phyloP scores from a whole-genome alignment of 2,113 vertebrate species.

The Menura novaehollandiae region DNA sequence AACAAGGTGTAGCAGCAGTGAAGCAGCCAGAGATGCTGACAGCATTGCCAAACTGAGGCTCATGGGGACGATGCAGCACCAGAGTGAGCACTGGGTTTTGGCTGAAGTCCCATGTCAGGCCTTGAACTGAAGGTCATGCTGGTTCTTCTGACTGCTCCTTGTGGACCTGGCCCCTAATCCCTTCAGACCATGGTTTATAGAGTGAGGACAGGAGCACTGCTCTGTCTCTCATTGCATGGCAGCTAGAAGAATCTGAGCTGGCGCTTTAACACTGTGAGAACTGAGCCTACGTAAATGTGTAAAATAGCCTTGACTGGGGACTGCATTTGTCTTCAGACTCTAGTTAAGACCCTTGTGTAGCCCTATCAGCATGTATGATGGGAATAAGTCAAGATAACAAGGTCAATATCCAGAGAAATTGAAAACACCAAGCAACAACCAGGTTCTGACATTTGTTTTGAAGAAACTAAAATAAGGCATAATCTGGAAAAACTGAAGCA shows the following conservation, averaged over 20 bases:
- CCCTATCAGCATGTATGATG: background rate
- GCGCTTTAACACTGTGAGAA: background rate
- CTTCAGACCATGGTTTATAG: background rate
- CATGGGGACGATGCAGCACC: rapidly evolving
- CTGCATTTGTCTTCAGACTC: background rate
- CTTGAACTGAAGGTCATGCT: background rate
- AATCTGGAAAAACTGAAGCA: background rate
- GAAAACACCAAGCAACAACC: background rate
- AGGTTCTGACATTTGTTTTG: background rate
- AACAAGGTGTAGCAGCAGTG: background rate
- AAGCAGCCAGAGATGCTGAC: background rate
- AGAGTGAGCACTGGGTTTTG: background rate
- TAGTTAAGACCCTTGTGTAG: background rate
- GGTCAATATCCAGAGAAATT: background rate
- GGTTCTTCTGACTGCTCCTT: background rate
- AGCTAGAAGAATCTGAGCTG: background rate
- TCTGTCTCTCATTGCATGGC: background rate
- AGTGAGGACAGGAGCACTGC: background rate
- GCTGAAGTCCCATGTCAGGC: background rate
- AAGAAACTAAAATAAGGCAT: background rate
- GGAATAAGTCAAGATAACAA: background rate
- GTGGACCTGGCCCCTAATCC: background rate
- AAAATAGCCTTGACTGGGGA: background rate
- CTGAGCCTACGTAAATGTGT: background rate
- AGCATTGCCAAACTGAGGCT: background rate